Percentiles rank a stretch among this genome's conserved stretches.
These are phyloP conservation scores for Pseudochirops cupreus DNA, from an alignment of 2,797 vertebrate genomes.

Conservation along the genomic window DNA sequence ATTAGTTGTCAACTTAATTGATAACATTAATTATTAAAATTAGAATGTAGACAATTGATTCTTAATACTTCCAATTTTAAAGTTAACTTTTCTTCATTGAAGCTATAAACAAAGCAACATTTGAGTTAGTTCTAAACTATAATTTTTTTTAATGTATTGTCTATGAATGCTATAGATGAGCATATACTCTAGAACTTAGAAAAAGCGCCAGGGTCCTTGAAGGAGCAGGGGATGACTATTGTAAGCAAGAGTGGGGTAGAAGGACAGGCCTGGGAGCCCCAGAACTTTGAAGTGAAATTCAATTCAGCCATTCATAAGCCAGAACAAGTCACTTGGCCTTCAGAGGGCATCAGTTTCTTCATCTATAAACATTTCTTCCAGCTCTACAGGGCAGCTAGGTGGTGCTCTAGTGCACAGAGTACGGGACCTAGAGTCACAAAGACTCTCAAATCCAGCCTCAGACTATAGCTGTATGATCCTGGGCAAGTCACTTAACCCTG, in stretches of 20 bases:
- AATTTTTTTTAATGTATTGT: background rate
- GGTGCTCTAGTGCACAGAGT: background rate
- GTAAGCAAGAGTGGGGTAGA: background rate
- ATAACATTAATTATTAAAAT: background rate
- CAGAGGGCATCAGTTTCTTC: background rate
- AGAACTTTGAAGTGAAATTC: background rate
- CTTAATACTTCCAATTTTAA: conserved; percentile 43
- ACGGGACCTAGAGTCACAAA: background rate
- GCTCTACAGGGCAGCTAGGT: background rate
- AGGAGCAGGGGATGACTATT: background rate
- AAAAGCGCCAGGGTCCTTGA: background rate
- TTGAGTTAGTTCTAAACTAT: conserved; percentile 16
- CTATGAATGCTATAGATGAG: background rate
- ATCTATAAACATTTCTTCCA: background rate
- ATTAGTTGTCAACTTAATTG: conserved; percentile 1
- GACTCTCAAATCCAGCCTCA: background rate
- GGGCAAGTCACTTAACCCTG: background rate
- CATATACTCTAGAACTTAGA: background rate
- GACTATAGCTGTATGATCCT: background rate
- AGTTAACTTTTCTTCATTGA: conserved; percentile 31
- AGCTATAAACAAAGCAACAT: conserved; percentile 6
- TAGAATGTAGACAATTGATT: conserved; percentile 38
- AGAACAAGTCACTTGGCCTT: background rate
- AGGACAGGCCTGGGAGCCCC: background rate
- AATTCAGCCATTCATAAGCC: background rate